Base-by-base conservation (phyloP, 1,140 invertebrate genomes). In the Mizuhopecten yessoensis region DNA sequence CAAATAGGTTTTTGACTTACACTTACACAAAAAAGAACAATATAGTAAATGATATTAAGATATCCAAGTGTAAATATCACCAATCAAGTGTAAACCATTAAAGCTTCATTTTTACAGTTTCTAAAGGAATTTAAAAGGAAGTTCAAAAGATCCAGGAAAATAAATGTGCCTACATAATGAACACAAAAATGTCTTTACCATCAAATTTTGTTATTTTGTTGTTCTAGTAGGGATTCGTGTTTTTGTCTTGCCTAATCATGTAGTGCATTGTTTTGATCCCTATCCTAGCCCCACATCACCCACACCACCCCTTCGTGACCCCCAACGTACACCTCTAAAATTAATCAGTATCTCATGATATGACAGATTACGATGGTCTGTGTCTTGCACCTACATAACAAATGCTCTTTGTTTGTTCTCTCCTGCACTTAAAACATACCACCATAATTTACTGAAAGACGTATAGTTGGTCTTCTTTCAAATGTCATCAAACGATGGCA, bases 361-460 rank as follows among this genome's bases (percentile, higher is more conserved):
- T 75, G 57, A 75, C 57, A 75, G 57, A 75, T 29, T 75, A 75
- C n/a, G 57, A 75, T 75, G 57, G 57, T 75, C 57, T 75, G 57
- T 75, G 57, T 75, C 23, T 75, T 75, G 57, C 57, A 75, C 57
- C 17, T 75, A 75, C n/a, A 75, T 29, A 75, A 75, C 57, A 75
- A 75, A 75, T 75, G 57, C 29, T 75, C n/a, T 29, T 9, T 75
- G 29, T 75, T 75, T 75, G 57, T 75, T 29, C 1, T 75, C 23
- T 75, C n/a, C 57, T 75, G 57, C 57, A 75, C 23, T 75, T 75
- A 29, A 29, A 75, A 75, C 57, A 75, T 75, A 23, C 57, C 57
- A 75, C 57, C 57, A 75, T 75, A 75, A 75, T 75, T 75, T 75
- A 75, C 57, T 75, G 57, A 75, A 75, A 75, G 57, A 75, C 57